Evolutionary conservation across 2,113 vertebrate genomes (phyloP).

Genomic region (Gasterosteus aculeatus): DNA sequence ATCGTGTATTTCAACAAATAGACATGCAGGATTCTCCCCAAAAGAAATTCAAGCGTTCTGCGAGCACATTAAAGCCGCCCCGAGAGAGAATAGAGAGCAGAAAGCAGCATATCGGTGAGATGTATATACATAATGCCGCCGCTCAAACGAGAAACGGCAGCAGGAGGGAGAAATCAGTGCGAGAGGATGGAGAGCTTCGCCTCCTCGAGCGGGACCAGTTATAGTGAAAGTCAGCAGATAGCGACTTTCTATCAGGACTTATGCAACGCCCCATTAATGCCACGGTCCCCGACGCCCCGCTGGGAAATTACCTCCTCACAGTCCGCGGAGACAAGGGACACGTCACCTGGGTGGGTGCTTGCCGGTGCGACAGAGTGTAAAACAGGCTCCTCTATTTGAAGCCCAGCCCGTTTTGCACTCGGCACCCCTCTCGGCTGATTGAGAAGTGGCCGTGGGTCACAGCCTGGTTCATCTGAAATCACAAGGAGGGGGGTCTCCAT

Average conservation of each 20-base stretch:
- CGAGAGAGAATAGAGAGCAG: slow-evolving; percentile 21
- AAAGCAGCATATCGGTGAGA: slow-evolving; percentile 28
- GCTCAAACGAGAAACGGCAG: slow-evolving; percentile 6
- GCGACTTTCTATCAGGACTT: slow-evolving; percentile 4
- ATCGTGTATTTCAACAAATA: slow-evolving; percentile 21
- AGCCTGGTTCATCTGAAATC: slow-evolving; percentile 19
- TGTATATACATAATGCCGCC: slow-evolving; percentile 38
- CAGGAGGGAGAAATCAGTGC: neutral
- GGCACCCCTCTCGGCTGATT: slow-evolving; percentile 8
- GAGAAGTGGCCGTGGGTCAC: neutral
- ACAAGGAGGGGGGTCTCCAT: neutral
- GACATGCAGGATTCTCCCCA: slow-evolving; percentile 20
- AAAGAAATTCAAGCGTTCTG: slow-evolving; percentile 25
- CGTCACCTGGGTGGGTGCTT: slow-evolving; percentile 16
- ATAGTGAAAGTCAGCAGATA: slow-evolving; percentile 39
- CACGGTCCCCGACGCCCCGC: slow-evolving; percentile 15
- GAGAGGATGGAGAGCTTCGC: slow-evolving; percentile 34
- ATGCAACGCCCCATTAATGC: slow-evolving; percentile 24
- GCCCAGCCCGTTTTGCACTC: neutral
- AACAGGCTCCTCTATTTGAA: slow-evolving; percentile 28
- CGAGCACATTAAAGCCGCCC: slow-evolving; percentile 48
- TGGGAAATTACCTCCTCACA: slow-evolving; percentile 61
- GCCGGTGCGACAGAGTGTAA: slow-evolving; percentile 43
- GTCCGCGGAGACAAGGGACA: slow-evolving; percentile 49
- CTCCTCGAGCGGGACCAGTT: slow-evolving; percentile 32